A percentile compares a stretch with the other conserved stretches of the same genome.
Evolutionary conservation across 2,888 invertebrate species (phyloP).

Genomic region (Sinelater perroti): DNA sequence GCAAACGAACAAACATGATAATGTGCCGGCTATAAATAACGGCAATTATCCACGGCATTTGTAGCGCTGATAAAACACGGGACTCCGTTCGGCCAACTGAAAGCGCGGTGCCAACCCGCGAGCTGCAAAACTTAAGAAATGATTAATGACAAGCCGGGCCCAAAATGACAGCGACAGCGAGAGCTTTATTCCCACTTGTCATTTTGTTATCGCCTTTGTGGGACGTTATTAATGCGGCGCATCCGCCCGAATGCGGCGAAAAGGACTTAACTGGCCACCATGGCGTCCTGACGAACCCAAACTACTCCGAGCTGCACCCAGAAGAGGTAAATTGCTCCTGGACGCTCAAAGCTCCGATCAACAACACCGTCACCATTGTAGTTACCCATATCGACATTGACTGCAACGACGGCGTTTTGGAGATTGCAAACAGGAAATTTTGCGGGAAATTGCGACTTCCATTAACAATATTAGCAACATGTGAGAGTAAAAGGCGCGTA

Average conservation of each 20-base stretch:
- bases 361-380: conserved; percentile 7
- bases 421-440: conserved; percentile 6
- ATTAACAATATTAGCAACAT: neutral
- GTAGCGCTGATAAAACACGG: neutral
- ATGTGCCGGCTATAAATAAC: neutral
- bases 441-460: conserved; percentile 5
- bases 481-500: neutral
- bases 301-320: conserved; percentile 20
- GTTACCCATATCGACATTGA: conserved; percentile 19
- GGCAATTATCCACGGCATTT: neutral
- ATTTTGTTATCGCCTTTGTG: neutral
- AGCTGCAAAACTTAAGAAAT: too few species aligned
- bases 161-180: neutral
- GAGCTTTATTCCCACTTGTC: neutral
- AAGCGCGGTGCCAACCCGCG: too few species aligned
- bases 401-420: conserved; percentile 4
- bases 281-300: conserved; percentile 17
- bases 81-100: neutral
- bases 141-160: neutral
- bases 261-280: neutral
- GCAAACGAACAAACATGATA: too few species aligned
- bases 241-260: conserved; percentile 8
- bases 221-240: neutral
- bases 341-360: conserved; percentile 5
- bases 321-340: conserved; percentile 9